phyloP scores from a whole-genome alignment of 2,888 invertebrate genomes.

The Drosophila ezoana region DNA sequence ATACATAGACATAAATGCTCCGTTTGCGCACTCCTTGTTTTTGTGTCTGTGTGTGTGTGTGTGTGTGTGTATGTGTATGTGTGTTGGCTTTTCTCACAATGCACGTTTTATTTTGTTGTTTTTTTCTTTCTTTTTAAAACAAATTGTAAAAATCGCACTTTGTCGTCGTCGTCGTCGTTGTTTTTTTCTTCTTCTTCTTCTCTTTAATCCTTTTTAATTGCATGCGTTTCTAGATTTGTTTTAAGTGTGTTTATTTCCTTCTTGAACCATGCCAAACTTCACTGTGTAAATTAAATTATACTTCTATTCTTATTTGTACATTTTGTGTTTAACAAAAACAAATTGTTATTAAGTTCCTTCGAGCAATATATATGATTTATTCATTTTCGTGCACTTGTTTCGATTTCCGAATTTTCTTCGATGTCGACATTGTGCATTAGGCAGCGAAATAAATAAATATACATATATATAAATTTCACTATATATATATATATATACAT shows the following conservation, averaged over 20 bases:
- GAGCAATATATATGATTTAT: conserved; percentile 71
- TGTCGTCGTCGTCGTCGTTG: conserved; percentile 48
- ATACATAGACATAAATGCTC: conserved; percentile 27
- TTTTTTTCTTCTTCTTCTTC: background rate
- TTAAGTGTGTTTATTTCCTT: conserved; percentile 18
- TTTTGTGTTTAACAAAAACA: conserved; percentile 45
- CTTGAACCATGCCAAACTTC: conserved; percentile 41
- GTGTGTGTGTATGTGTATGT: conserved; percentile 11
- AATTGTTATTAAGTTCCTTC: conserved; percentile 75
- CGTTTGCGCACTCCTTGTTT: conserved; percentile 34
- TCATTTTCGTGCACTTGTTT: conserved; percentile 41
- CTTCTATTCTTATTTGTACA: conserved; percentile 47
- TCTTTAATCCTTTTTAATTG: conserved; percentile 5
- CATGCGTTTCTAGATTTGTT: conserved; percentile 25
- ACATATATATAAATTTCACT: conserved; percentile 29
- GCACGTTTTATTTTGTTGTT: conserved; percentile 25
- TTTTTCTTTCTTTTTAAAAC: conserved; percentile 35
- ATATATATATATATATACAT: conserved; percentile 24
- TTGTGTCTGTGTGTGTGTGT: conserved; percentile 5
- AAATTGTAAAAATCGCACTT: conserved; percentile 62
- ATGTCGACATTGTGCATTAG: conserved; percentile 62
- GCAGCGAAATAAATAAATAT: conserved; percentile 56
- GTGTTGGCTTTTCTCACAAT: conserved; percentile 23
- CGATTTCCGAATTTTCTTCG: conserved; percentile 44
- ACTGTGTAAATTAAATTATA: conserved; percentile 41